Evolutionary conservation across 2,888 invertebrate species (phyloP).

Genomic region (Salticus scenicus): DNA sequence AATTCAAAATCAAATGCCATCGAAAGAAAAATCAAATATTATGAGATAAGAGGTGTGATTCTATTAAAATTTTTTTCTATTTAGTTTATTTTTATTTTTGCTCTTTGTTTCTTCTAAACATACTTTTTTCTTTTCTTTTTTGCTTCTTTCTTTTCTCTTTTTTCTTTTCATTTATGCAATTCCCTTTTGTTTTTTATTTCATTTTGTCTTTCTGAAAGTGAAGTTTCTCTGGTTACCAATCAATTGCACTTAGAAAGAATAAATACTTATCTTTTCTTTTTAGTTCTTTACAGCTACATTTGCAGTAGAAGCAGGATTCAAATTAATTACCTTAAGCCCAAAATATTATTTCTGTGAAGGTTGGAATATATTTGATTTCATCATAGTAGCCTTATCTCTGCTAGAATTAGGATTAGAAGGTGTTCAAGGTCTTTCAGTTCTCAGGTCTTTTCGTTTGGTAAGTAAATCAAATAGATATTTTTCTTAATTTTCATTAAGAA

Average conservation of each 20-base stretch:
- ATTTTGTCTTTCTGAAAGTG: constrained; percentile 29
- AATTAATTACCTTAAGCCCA: constrained; percentile 97
- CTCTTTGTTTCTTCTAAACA: not conserved
- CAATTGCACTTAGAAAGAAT: constrained; percentile 48
- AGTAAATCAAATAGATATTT: no score
- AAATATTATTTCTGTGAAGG: constrained; percentile 98
- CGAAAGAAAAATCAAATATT: no score
- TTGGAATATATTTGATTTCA: constrained; percentile 99
- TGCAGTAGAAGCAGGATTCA: constrained; percentile 94
- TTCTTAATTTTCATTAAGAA: no score
- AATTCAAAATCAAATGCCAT: no score
- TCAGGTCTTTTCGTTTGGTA: constrained; percentile 98
- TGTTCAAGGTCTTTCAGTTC: constrained; percentile 96
- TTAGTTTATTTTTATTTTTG: not conserved
- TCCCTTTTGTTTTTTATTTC: not conserved
- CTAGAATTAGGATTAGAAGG: constrained; percentile 94
- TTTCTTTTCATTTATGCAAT: not conserved
- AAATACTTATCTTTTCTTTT: constrained; percentile 73
- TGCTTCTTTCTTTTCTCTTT: not conserved
- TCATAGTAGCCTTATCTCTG: constrained; percentile 95
- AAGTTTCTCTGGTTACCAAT: constrained; percentile 37
- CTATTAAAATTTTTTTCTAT: not conserved
- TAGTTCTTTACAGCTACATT: constrained; percentile 99
- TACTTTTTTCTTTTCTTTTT: not conserved
- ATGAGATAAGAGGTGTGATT: no score